These are phyloP conservation scores for Drosophila sucinea DNA, from an alignment of 1,140 invertebrate species.

Conservation along the genomic window DNA sequence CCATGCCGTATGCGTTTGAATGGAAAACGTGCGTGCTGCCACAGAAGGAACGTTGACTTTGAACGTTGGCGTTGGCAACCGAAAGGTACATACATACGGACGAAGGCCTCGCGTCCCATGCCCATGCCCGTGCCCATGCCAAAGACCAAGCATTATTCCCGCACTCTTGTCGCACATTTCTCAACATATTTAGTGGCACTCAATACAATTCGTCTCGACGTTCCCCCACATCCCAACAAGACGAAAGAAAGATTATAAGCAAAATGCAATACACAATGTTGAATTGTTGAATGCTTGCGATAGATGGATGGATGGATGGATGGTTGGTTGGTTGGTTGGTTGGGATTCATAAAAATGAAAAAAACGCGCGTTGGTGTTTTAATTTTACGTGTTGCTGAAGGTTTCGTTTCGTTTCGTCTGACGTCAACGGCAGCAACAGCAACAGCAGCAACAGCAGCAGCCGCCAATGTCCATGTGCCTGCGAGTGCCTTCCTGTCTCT, in stretches of 20 bases:
- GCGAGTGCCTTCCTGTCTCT: constrained; percentile 27
- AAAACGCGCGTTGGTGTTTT: constrained; percentile 73
- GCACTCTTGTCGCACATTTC: constrained; percentile 65
- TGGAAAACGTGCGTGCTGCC: constrained; percentile 81
- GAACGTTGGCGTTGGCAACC: constrained; percentile 43
- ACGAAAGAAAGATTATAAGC: constrained; percentile 65
- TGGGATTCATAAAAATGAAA: constrained; percentile 61
- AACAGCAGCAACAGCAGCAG: neutral
- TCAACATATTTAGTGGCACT: constrained; percentile 80
- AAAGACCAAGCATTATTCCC: constrained; percentile 39
- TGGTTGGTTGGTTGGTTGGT: constrained; percentile 49
- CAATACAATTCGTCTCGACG: constrained; percentile 77
- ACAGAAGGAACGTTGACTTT: constrained; percentile 82
- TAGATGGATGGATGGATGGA: constrained; percentile 48
- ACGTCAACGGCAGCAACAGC: constrained; percentile 28
- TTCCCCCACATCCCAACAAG: constrained; percentile 29
- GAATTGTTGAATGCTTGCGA: constrained; percentile 44
- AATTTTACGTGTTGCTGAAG: constrained; percentile 74
- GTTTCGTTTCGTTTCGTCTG: constrained; percentile 46
- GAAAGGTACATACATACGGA: constrained; percentile 8
- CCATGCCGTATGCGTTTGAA: constrained; percentile 72
- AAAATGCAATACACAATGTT: constrained; percentile 76
- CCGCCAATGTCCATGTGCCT: constrained; percentile 14
- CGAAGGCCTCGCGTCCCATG: neutral
- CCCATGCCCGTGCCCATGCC: neutral